These are phyloP conservation scores for Pseudorasbora parva DNA, from an alignment of 2,113 vertebrate genomes.

Conservation along the genomic window DNA sequence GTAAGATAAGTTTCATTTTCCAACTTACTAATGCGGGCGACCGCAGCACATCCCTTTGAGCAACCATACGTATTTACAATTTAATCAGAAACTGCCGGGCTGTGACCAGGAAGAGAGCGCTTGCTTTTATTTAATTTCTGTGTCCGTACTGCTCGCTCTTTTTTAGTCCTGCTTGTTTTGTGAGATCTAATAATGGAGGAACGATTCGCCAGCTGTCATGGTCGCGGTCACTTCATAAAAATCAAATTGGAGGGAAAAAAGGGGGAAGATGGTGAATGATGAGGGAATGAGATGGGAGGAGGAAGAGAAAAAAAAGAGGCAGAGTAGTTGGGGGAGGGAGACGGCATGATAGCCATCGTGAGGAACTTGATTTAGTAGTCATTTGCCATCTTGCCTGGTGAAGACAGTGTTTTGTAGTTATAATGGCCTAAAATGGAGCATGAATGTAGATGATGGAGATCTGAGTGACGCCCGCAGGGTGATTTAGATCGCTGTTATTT, in stretches of 20 bases:
- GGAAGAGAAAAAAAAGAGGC: background rate
- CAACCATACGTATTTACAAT: conserved; percentile 67
- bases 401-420: conserved; percentile 40
- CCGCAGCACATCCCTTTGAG: conserved; percentile 66
- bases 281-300: background rate
- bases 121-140: conserved; percentile 32
- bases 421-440: conserved; percentile 44
- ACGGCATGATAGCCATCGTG: background rate
- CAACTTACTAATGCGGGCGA: conserved; percentile 63
- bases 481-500: conserved; percentile 17
- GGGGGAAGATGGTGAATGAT: conserved; percentile 1
- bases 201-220: conserved; percentile 41
- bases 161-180: conserved; percentile 21
- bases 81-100: conserved; percentile 65
- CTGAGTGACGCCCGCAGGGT: background rate
- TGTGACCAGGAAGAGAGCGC: conserved; percentile 55
- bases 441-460: background rate
- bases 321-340: background rate
- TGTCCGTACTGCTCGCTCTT: background rate
- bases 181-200: conserved; percentile 50
- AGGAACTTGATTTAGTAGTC: conserved; percentile 47
- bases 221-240: conserved; percentile 50
- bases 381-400: conserved; percentile 42
- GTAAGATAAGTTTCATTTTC: conserved; percentile 59
- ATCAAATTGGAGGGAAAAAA: conserved; percentile 47